Evolutionary conservation across 2,797 vertebrate species (phyloP), one percentile per base, ranked within the genome.

Genomic region (Enteromius radiatus): DNA sequence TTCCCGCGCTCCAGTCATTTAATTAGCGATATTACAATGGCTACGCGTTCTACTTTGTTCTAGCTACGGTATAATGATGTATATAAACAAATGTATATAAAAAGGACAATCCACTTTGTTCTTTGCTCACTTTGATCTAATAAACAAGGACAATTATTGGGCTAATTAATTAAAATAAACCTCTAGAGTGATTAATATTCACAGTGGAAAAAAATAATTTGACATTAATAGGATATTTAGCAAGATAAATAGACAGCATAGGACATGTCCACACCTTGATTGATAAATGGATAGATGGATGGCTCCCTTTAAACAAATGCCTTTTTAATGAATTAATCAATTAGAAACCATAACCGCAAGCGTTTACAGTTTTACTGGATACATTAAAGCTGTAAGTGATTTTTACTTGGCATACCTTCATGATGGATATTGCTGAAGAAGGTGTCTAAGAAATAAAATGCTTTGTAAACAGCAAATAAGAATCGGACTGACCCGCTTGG

Each of bases 121-220:
- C 68, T 63, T 71, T 52, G n/a, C 31, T 74, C 45, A 56, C 80
- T 76, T 81, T 81, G 56, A n/a, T 69, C 68, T 80, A 90, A 84
- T 94, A 95, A 95, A 95, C 94, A 95, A 95, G 93, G 93, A 92
- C 93, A 94, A 95, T 94, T 94, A 94, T 89, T 84, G 83, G 88
- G 91, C 90, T 95, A 94, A 95, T 95, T 89, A 94, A 91, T 92
- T 92, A 90, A 91, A 79, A 87, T 88, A 90, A 86, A 49, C 85
- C 86, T 84, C 84, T 82, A 88, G 92, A 93, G 91, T 95, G 94
- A 95, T 94, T 94, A 92, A 95, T 95, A 92, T 87, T 92, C 91
- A 90, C 91, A 90, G 90, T 88, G 88, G 88, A 92, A 87, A 87
- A 89, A 92, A 93, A 93, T 93, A 93, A 94, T 94, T 92, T 92